phyloP scores from a whole-genome alignment of 2,797 vertebrate species.

The Decapterus maruadsi region DNA sequence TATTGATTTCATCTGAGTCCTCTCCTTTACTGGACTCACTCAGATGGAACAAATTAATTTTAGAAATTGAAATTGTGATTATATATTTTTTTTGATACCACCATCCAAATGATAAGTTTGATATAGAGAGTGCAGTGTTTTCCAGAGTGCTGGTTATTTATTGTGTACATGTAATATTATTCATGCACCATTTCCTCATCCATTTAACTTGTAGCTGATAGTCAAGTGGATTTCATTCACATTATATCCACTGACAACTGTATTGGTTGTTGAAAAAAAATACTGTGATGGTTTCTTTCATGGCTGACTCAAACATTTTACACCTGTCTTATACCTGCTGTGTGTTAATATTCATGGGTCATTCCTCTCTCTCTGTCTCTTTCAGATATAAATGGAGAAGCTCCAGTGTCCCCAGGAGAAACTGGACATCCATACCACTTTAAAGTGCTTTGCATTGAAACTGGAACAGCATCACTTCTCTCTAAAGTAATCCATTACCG shows the following conservation, averaged over 20 bases:
- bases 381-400: conserved; percentile 83
- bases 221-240: conserved; percentile 28
- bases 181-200: conserved; percentile 34
- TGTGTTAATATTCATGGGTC: conserved; percentile 17
- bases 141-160: conserved; percentile 21
- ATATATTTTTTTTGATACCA: conserved; percentile 24
- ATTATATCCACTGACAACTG: conserved; percentile 24
- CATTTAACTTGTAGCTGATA: conserved; percentile 38
- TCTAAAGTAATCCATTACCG: conserved; percentile 80
- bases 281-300: conserved; percentile 3
- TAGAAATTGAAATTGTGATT: conserved; percentile 14
- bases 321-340: neutral
- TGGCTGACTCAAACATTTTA: conserved; percentile 47
- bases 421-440: conserved; percentile 51
- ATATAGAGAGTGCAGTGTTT: neutral
- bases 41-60: conserved; percentile 15
- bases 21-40: conserved; percentile 13
- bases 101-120: conserved; percentile 12
- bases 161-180: conserved; percentile 20
- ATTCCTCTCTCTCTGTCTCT: conserved; percentile 65
- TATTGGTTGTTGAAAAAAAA: conserved; percentile 18
- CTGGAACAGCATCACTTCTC: conserved; percentile 67
- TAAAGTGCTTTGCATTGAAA: conserved; percentile 67
- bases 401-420: conserved; percentile 63
- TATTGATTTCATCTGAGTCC: conserved; percentile 24